These are phyloP conservation scores for Camponotus vicinus DNA, from an alignment of 1,140 invertebrate genomes.

Conservation along the genomic window DNA sequence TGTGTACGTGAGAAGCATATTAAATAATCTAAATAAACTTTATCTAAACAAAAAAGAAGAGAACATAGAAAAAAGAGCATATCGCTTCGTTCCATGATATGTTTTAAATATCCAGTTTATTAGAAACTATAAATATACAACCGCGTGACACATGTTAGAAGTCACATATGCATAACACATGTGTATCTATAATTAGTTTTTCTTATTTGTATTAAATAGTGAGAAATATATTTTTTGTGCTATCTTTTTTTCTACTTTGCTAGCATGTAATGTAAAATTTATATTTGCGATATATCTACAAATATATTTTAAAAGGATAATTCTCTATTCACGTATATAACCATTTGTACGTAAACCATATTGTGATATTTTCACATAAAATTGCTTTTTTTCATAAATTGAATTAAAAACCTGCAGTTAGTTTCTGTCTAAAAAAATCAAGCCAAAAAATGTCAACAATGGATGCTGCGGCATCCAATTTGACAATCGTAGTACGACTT, in stretches of 20 bases:
- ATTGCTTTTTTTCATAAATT: background rate
- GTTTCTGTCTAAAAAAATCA: background rate
- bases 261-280: background rate
- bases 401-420: no score
- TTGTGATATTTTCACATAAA: background rate
- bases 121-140: conserved; percentile 34
- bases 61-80: background rate
- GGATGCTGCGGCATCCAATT: conserved; percentile 9
- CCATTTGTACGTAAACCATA: background rate
- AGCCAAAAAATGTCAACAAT: background rate
- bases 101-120: conserved; percentile 78
- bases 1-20: background rate
- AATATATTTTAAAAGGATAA: background rate
- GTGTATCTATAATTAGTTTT: background rate
- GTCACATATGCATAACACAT: no score
- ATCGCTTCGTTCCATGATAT: conserved; percentile 29
- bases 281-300: background rate
- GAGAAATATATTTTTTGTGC: background rate
- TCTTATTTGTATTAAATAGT: background rate
- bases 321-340: background rate
- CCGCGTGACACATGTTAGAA: no score
- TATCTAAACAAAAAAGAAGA: background rate
- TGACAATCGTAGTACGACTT: background rate
- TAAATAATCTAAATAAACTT: background rate
- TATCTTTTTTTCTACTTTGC: background rate